phyloP scores from a whole-genome alignment of 2,113 vertebrate species.

The Mirounga angustirostris region DNA sequence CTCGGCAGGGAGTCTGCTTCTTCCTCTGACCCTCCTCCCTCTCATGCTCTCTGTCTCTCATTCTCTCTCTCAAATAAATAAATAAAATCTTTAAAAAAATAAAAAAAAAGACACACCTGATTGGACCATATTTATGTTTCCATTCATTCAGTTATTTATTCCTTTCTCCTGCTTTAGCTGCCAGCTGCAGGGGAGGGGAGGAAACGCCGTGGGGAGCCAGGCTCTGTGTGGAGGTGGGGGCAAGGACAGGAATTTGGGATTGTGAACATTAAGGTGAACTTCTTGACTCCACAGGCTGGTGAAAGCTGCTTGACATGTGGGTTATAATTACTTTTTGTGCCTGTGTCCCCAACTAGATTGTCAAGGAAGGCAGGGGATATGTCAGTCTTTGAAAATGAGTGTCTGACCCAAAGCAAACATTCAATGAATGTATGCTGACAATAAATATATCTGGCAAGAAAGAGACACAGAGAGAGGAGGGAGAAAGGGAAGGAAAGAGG shows the following conservation, averaged over 20 bases:
- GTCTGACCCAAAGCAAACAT: background rate
- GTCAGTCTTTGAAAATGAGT: background rate
- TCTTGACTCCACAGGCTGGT: background rate
- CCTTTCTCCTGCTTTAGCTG: background rate
- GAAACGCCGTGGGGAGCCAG: accelerated
- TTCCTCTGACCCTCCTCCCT: background rate
- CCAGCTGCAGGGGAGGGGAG: background rate
- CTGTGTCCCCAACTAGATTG: background rate
- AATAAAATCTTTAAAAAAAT: background rate
- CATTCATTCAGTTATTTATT: background rate
- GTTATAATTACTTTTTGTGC: background rate
- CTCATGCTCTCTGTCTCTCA: too few species aligned
- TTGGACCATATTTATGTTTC: background rate
- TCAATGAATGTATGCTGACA: background rate
- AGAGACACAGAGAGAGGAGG: background rate
- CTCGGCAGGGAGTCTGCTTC: background rate
- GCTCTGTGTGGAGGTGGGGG: background rate
- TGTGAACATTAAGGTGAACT: background rate
- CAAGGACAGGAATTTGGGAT: background rate
- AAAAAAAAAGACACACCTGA: background rate
- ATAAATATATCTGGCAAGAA: background rate
- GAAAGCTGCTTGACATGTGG: background rate
- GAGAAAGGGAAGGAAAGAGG: background rate
- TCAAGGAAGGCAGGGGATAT: background rate
- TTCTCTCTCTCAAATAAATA: background rate